These are phyloP conservation scores for Piscicola geometra DNA, from an alignment of 2,888 invertebrate genomes.

Conservation along the genomic window DNA sequence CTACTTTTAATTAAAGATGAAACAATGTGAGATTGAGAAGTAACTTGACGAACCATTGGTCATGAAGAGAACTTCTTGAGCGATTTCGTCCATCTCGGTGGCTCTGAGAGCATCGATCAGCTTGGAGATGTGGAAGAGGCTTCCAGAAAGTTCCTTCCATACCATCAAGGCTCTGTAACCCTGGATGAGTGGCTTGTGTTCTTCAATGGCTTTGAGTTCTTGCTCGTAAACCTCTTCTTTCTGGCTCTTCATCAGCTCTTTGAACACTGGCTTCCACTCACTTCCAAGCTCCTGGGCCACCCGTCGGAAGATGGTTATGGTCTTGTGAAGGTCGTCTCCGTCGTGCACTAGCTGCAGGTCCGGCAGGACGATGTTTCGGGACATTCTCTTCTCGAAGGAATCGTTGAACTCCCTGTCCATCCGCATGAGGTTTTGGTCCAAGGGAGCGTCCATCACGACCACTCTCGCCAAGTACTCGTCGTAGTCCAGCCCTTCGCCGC, in stretches of 20 bases:
- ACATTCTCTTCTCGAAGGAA: conserved; percentile 34
- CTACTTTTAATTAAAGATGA: not conserved
- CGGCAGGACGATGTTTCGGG: conserved; percentile 3
- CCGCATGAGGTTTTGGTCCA: conserved; percentile 24
- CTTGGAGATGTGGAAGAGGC: conserved; percentile 22
- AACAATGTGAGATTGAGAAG: no score
- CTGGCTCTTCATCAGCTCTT: conserved; percentile 29
- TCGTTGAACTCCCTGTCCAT: conserved; percentile 35
- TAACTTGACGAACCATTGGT: conserved; percentile 1
- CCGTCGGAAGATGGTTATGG: conserved; percentile 32
- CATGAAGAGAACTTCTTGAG: conserved; percentile 25
- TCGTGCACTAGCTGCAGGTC: conserved; percentile 27
- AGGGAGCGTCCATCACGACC: conserved; percentile 22
- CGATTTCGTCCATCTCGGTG: conserved; percentile 33
- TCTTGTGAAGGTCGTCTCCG: conserved; percentile 30
- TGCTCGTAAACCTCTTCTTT: conserved; percentile 29
- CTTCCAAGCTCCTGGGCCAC: conserved; percentile 35
- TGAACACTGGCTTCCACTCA: conserved; percentile 38
- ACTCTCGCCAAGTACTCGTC: not conserved
- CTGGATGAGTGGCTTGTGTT: conserved; percentile 36
- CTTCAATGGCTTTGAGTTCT: conserved; percentile 31
- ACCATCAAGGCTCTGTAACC: conserved; percentile 37
- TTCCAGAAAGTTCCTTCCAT: conserved; percentile 36
- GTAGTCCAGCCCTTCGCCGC: not conserved
- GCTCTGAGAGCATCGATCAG: conserved; percentile 33